Percentiles rank a stretch among this genome's conserved stretches.
These are phyloP conservation scores for Metopolophium dirhodum DNA, from an alignment of 1,140 invertebrate genomes.

Conservation along the genomic window DNA sequence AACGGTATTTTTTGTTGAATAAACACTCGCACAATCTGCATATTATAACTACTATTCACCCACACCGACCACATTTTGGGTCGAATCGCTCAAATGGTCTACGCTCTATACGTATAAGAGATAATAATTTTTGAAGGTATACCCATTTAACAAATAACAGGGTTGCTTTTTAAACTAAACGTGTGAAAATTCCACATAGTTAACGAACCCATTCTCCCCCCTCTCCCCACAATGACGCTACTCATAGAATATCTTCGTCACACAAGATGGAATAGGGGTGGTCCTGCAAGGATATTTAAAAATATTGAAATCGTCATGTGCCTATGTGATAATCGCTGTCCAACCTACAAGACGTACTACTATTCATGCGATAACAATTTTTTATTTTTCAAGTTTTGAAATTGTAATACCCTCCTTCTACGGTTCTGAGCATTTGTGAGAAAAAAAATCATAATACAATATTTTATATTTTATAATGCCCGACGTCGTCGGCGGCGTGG, in stretches of 20 bases:
- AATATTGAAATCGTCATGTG: neutral
- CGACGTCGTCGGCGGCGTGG: too few species aligned
- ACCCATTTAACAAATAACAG: neutral
- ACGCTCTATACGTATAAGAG: too few species aligned
- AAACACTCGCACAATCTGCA: too few species aligned
- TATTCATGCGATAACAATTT: neutral
- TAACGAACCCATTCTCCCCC: too few species aligned
- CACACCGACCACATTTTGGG: too few species aligned
- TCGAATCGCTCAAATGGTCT: too few species aligned
- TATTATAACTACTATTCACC: too few species aligned
- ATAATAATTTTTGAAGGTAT: neutral
- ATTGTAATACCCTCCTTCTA: accelerated
- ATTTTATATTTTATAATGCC: neutral
- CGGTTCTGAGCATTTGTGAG: neutral
- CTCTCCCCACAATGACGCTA: neutral
- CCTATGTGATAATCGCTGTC: neutral
- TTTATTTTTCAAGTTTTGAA: neutral
- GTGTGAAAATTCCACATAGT: neutral
- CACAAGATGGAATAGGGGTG: too few species aligned
- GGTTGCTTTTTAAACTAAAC: neutral
- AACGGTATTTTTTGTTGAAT: too few species aligned
- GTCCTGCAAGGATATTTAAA: too few species aligned
- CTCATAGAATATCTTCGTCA: too few species aligned
- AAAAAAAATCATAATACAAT: neutral
- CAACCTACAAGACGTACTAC: neutral